phyloP scores from a whole-genome alignment of 2,797 vertebrate species.

The Meda fulgida region DNA sequence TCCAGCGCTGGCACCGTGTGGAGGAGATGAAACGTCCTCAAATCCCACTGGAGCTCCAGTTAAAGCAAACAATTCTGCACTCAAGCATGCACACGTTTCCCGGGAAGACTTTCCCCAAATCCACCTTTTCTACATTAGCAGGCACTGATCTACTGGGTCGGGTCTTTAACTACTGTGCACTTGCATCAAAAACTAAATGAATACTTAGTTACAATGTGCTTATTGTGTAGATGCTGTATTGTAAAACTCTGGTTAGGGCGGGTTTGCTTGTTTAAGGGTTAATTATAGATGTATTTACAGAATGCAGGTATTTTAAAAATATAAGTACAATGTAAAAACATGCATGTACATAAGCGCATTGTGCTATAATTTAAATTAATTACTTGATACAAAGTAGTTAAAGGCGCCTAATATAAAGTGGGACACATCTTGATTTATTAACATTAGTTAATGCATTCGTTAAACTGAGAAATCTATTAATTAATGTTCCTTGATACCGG shows the following conservation, averaged over 20 bases:
- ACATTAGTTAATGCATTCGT: not conserved
- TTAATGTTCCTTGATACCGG: not conserved
- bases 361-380: not conserved
- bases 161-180: not conserved
- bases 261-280: no score
- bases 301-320: no score
- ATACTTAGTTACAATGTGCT: not conserved
- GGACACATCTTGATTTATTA: not conserved
- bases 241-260: not conserved
- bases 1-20: slow-evolving; percentile 97
- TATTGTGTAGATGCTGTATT: not conserved
- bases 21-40: slow-evolving; percentile 95
- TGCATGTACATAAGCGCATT: not conserved
- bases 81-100: slow-evolving; percentile 23
- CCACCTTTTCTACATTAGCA: no score
- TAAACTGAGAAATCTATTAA: not conserved
- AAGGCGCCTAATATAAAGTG: not conserved
- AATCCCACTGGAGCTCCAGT: slow-evolving; percentile 87
- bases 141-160: not conserved
- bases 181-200: not conserved
- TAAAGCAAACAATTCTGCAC: slow-evolving; percentile 74
- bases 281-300: not conserved
- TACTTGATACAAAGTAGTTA: not conserved
- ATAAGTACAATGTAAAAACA: no score
- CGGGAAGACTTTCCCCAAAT: not conserved